These are phyloP conservation scores for Dolichopus griseipennis DNA, from an alignment of 2,888 invertebrate species.

Conservation along the genomic window DNA sequence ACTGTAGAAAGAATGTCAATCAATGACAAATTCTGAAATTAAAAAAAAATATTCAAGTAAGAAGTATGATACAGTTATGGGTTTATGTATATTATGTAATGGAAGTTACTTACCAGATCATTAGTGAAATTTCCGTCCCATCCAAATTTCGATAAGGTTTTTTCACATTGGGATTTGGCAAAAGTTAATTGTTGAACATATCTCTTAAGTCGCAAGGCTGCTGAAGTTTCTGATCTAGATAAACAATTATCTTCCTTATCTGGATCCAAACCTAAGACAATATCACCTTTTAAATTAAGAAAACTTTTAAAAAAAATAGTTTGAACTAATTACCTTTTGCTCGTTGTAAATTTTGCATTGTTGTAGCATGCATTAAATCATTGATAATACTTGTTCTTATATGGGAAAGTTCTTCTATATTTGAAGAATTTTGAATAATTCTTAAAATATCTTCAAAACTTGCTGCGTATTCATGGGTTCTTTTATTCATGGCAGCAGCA, in stretches of 20 bases:
- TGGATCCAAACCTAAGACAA: constrained; percentile 33
- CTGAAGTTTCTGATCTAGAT: constrained; percentile 67
- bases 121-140: constrained; percentile 64
- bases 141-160: constrained; percentile 61
- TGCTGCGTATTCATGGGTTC: constrained; percentile 78
- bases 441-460: constrained; percentile 84
- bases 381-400: constrained; percentile 79
- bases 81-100: background rate
- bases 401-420: constrained; percentile 72
- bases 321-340: constrained; percentile 54
- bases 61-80: background rate
- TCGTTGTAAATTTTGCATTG: constrained; percentile 79
- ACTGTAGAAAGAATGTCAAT: constrained; percentile 67
- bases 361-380: constrained; percentile 90
- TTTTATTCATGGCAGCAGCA: constrained; percentile 65
- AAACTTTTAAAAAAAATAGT: background rate
- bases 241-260: constrained; percentile 44
- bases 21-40: constrained; percentile 57
- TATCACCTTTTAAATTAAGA: background rate
- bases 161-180: constrained; percentile 75
- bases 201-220: constrained; percentile 72
- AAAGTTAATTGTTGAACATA: constrained; percentile 75
- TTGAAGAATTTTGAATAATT: constrained; percentile 70
- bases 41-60: constrained; percentile 15
- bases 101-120: constrained; percentile 30